Conservation (phyloP, 2,797 vertebrate species). For the Darevskia mixta region DNA sequence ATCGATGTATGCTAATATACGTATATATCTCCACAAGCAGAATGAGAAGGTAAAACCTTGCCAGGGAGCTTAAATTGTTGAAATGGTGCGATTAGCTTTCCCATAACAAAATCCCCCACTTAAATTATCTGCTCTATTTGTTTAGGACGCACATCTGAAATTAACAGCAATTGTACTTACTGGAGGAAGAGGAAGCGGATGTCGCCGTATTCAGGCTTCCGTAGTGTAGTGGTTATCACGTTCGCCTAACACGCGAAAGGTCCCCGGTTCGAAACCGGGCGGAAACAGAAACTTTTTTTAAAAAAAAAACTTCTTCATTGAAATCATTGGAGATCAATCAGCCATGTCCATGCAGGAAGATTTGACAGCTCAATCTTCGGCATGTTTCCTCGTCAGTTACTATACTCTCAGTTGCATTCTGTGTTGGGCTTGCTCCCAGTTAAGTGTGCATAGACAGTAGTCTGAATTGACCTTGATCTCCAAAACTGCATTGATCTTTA, state of each 20-base stretch:
- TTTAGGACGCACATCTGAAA: neutral
- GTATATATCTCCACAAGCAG: too few relatives aligned
- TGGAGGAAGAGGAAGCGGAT: too few relatives aligned
- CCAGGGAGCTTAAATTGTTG: neutral
- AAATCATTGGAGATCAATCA: neutral
- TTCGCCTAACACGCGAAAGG: constrained; percentile 86
- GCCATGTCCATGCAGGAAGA: too few relatives aligned
- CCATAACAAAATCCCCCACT: too few relatives aligned
- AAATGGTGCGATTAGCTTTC: neutral
- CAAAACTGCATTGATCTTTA: too few relatives aligned
- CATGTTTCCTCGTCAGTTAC: neutral
- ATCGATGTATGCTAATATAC: neutral
- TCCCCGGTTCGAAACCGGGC: constrained; percentile 86
- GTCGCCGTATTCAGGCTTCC: constrained; percentile 48
- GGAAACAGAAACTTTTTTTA: constrained; percentile 68
- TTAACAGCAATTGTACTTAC: neutral
- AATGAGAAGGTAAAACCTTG: too few relatives aligned
- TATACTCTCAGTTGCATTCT: neutral
- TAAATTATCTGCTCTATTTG: neutral
- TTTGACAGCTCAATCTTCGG: too few relatives aligned
- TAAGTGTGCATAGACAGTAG: too few relatives aligned
- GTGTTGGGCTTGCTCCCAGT: neutral
- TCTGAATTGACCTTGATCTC: too few relatives aligned
- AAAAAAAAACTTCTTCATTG: neutral
- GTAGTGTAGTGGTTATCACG: constrained; percentile 88